Evolutionary conservation across 2,888 invertebrate species (phyloP).

Genomic region (Hirtodrosophila alboralis): DNA sequence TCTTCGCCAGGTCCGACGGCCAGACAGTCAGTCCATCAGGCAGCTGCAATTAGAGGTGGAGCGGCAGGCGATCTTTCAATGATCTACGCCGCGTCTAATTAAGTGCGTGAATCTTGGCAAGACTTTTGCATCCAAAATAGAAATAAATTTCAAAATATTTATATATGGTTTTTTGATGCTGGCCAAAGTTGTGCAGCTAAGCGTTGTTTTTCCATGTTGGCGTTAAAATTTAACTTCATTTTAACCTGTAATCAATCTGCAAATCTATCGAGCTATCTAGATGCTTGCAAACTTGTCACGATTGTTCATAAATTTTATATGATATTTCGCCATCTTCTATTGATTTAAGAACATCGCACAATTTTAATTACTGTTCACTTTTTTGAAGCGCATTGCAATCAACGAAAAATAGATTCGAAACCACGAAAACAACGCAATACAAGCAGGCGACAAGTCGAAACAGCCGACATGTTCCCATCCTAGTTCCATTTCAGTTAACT

Average conservation of each 20-base stretch:
- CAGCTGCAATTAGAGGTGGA: constrained; percentile 68
- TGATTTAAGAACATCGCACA: no score
- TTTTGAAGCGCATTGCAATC: constrained; percentile 25
- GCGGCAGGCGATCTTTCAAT: constrained; percentile 34
- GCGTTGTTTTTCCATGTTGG: constrained; percentile 3
- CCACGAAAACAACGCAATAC: constrained; percentile 20
- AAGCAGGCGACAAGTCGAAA: constrained; percentile 43
- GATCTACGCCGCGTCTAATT: constrained; percentile 68
- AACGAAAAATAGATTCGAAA: constrained; percentile 15
- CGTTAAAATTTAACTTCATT: no score
- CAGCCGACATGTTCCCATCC: constrained; percentile 15
- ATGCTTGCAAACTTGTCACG: no score
- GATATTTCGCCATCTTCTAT: no score
- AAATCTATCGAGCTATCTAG: no score
- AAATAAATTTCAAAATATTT: constrained; percentile 65
- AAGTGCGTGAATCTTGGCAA: constrained; percentile 76
- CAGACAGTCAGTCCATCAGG: constrained; percentile 6
- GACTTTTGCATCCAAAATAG: constrained; percentile 58
- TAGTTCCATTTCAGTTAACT: constrained; percentile 52
- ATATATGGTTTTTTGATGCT: neutral
- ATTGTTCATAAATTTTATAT: no score
- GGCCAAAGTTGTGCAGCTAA: constrained; percentile 1
- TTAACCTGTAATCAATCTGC: no score
- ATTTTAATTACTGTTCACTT: no score
- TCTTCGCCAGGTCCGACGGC: constrained; percentile 31